These are phyloP conservation scores for Arctopsyche grandis DNA, from an alignment of 1,140 invertebrate species.

Conservation along the genomic window DNA sequence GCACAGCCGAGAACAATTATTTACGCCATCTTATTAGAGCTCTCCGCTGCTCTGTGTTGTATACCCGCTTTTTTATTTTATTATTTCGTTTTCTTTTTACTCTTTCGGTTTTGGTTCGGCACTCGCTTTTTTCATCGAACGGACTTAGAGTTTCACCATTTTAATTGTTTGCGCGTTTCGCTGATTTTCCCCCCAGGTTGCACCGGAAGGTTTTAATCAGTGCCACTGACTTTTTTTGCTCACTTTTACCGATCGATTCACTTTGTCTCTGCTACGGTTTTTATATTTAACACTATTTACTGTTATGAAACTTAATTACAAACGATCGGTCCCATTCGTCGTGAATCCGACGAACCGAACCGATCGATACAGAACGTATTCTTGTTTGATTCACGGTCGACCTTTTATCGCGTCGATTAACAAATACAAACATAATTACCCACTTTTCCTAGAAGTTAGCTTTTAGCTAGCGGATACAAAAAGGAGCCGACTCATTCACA, in stretches of 20 bases:
- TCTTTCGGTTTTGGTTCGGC: neutral
- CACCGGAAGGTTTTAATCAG: conserved; percentile 13
- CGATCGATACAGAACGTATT: neutral
- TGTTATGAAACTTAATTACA: neutral
- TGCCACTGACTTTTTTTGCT: neutral
- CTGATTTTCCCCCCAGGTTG: neutral
- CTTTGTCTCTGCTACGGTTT: neutral
- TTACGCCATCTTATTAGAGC: conserved; percentile 55
- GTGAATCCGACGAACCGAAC: neutral
- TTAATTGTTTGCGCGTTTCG: conserved; percentile 32
- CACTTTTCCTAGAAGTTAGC: neutral
- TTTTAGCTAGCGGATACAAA: neutral
- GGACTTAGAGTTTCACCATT: neutral
- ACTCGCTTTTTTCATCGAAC: neutral
- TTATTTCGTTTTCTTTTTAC: conserved; percentile 4
- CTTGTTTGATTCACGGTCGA: conserved; percentile 1
- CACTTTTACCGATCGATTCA: neutral
- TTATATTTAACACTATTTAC: neutral
- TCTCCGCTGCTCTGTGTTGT: conserved; percentile 11
- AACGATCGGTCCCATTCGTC: neutral
- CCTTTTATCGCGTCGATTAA: conserved; percentile 10
- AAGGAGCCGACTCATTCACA: conserved; percentile 12
- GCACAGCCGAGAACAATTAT: conserved; percentile 52
- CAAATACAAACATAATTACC: conserved; percentile 13
- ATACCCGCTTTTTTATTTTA: conserved; percentile 22